Evolutionary conservation across 53 echinoderm and acorn worm genomes (phyloP).

Genomic region (Temnopleurus reevesii): DNA sequence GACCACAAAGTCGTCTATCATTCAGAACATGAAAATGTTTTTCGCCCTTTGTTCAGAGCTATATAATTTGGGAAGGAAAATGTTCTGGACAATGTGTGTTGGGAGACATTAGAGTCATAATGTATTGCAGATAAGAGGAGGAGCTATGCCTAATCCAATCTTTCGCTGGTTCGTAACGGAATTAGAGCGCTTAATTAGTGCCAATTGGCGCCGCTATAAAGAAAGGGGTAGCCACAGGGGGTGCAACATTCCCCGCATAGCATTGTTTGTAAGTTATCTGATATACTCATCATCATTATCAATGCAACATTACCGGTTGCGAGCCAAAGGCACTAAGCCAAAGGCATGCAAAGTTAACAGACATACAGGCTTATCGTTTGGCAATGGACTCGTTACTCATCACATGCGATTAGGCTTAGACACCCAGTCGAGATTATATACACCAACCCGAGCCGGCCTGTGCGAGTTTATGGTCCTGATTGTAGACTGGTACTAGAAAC

Average conservation of each 20-base stretch:
- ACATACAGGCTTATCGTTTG: constrained; percentile 17
- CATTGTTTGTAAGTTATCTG: not conserved
- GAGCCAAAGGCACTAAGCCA: not conserved
- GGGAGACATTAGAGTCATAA: not conserved
- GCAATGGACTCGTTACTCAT: constrained; percentile 42
- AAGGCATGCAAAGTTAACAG: not conserved
- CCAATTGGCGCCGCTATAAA: constrained; percentile 50
- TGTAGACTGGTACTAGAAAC: not conserved
- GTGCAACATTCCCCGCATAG: not conserved
- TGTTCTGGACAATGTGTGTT: not conserved
- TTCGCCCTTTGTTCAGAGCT: not conserved
- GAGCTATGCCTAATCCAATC: not conserved
- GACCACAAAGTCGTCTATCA: no score
- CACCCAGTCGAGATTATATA: constrained; percentile 4
- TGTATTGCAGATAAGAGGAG: not conserved
- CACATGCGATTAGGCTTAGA: constrained; percentile 26
- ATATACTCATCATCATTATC: constrained; percentile 3
- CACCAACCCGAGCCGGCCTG: not conserved
- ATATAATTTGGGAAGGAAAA: no score
- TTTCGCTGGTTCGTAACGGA: not conserved
- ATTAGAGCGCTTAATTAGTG: constrained; percentile 37
- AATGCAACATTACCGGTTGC: not conserved
- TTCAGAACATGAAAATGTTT: no score
- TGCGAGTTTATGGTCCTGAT: not conserved
- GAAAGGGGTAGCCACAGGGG: constrained; percentile 4